A percentile compares a stretch with the other conserved stretches of the same genome.
These are phyloP conservation scores for Pantherophis alleghaniensis DNA, from an alignment of 2,797 vertebrate species.

Conservation along the genomic window DNA sequence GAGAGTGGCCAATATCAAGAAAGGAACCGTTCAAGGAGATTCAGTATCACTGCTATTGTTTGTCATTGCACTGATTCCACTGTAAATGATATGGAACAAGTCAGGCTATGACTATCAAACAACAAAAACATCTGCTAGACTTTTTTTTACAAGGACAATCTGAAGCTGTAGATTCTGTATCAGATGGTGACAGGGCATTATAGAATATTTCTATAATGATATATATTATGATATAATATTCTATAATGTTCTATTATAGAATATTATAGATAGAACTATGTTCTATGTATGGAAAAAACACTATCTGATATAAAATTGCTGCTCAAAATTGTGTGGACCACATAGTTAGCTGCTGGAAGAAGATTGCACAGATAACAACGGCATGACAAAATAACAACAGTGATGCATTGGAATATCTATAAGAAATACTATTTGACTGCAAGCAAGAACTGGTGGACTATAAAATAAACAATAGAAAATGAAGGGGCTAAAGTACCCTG, in stretches of 20 bases:
- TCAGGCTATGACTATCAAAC: not conserved
- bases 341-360: not conserved
- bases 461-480: too few relatives aligned
- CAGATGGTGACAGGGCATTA: too few relatives aligned
- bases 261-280: too few relatives aligned
- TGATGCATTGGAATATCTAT: not conserved
- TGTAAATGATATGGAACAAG: not conserved
- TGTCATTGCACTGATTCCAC: not conserved
- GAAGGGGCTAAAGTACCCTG: too few relatives aligned
- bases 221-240: too few relatives aligned
- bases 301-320: not conserved
- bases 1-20: not conserved
- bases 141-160: too few relatives aligned
- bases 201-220: too few relatives aligned
- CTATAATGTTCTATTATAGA: too few relatives aligned
- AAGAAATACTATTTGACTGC: not conserved
- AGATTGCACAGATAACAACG: not conserved
- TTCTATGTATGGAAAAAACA: not conserved
- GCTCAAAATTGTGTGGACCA: not conserved
- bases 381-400: not conserved
- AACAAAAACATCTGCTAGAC: too few relatives aligned
- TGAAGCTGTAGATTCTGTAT: too few relatives aligned
- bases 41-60: not conserved
- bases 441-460: not conserved
- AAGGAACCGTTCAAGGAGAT: not conserved